Base-by-base conservation (phyloP, 2,113 vertebrate genomes). In the Ancistrus triradiatus region DNA sequence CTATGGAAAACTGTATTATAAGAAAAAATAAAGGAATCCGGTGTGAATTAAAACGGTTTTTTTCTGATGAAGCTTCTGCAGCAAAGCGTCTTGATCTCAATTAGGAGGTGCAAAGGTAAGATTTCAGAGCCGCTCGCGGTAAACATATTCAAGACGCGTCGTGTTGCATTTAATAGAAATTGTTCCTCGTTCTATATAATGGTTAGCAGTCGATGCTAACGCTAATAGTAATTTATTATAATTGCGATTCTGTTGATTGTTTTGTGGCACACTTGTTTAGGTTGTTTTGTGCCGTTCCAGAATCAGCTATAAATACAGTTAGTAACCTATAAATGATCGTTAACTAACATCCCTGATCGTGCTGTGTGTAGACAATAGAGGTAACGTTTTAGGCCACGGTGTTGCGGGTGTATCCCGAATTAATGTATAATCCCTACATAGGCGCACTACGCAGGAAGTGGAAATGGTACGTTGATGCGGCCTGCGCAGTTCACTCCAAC, bases 91-190 rank as follows among this genome's bases (percentile, higher is more conserved):
- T 7, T 11, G 19, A 31, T 65, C 66, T 14, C 31, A 61, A n/a
- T 8, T 53, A 73, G 47, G 37, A 49, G 15, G 25, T 65, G 27
- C 24, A 46, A 68, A 77, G 85, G 86, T 89, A 79, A 83, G 81
- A 17, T 7, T 9, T 9, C n/a, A n/a, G n/a, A n/a, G n/a, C n/a
- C n/a, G n/a, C n/a, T n/a, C 27, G 14, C 10, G 18, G 11, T 14
- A 17, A 14, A 48, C 5, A 0, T n/a, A 5, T n/a, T 42, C 6
- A n/a, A n/a, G 13, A 42, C 6, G 2, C 38, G 38, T 4, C 5
- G 5, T 42, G 6, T 42, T 42, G 13, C 13, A 14, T 14, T 5
- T 2, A 1, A 4, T n/a, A 42, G 14, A 6, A 42, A n/a, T 5
- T 2, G 38, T n/a, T 42, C 2, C 10, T 33, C 31, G 4, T 22